These are phyloP conservation scores for Sebastes glaucus DNA, from an alignment of 2,797 vertebrate genomes.

Conservation along the genomic window DNA sequence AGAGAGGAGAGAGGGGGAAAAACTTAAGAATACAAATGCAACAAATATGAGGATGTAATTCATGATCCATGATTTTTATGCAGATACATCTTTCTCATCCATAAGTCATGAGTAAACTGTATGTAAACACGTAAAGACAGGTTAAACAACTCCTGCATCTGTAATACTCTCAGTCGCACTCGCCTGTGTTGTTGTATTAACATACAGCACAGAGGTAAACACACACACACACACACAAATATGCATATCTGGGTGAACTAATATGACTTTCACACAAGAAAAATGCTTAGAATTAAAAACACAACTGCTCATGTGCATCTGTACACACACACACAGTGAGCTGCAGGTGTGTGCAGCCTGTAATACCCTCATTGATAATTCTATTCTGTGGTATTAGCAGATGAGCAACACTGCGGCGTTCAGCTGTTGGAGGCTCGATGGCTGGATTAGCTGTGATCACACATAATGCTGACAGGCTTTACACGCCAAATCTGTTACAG, in stretches of 20 bases:
- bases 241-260: not conserved
- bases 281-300: conserved; percentile 10
- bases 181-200: conserved; percentile 9
- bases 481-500: conserved; percentile 60
- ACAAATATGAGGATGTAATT: not conserved
- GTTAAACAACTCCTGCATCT: conserved; percentile 6
- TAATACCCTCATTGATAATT: conserved; percentile 69
- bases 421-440: conserved; percentile 64
- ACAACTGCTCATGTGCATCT: not conserved
- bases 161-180: not conserved
- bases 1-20: not conserved
- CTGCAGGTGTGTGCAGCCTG: conserved; percentile 40
- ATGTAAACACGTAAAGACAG: conserved; percentile 32
- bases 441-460: conserved; percentile 73
- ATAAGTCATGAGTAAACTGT: conserved; percentile 34
- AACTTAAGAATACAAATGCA: not conserved
- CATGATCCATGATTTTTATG: conserved; percentile 3
- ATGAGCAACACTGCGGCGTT: conserved; percentile 56
- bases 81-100: conserved; percentile 18
- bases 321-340: conserved; percentile 1
- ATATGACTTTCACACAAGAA: not conserved
- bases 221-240: not conserved
- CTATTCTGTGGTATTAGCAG: conserved; percentile 65
- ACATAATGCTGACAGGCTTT: conserved; percentile 71
- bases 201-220: not conserved